Evolutionary conservation across 2,888 invertebrate species (phyloP).

Genomic region (Loripinus fragilis): DNA sequence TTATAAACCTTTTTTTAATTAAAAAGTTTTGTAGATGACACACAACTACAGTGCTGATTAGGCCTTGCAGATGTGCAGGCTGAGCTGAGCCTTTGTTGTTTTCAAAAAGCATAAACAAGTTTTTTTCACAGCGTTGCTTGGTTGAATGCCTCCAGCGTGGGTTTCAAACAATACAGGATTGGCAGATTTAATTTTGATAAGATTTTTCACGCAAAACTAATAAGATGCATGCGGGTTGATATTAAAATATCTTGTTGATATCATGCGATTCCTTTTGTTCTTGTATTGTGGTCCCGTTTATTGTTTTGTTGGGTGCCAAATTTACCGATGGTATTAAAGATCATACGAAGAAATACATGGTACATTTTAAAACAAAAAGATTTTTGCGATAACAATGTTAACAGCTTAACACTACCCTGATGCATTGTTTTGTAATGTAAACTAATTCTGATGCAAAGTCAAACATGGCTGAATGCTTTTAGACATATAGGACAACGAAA

Average conservation of each 20-base stretch:
- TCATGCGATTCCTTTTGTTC: not conserved
- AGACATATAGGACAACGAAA: not conserved
- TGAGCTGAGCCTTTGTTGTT: too few species aligned
- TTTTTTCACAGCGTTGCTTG: too few species aligned
- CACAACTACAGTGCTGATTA: too few species aligned
- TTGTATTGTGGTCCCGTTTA: not conserved
- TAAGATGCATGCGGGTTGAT: not conserved
- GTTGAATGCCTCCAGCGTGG: too few species aligned
- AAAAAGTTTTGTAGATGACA: too few species aligned
- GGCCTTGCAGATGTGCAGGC: too few species aligned
- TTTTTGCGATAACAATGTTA: not conserved
- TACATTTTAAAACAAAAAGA: conserved; percentile 11
- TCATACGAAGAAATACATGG: not conserved
- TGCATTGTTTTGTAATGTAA: not conserved
- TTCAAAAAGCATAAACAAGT: too few species aligned
- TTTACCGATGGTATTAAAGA: not conserved
- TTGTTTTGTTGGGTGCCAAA: conserved; percentile 15
- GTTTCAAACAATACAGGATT: not conserved
- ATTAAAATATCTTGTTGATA: conserved; percentile 6
- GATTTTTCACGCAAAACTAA: conserved; percentile 11
- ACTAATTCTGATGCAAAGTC: not conserved
- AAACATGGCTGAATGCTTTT: conserved; percentile 5
- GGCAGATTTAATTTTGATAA: not conserved
- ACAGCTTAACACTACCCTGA: not conserved
- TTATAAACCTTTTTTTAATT: too few species aligned